A percentile compares a stretch with the other conserved stretches of the same genome.
These are phyloP conservation scores for Ataeniobius toweri DNA, from an alignment of 2,797 vertebrate genomes.

Conservation along the genomic window DNA sequence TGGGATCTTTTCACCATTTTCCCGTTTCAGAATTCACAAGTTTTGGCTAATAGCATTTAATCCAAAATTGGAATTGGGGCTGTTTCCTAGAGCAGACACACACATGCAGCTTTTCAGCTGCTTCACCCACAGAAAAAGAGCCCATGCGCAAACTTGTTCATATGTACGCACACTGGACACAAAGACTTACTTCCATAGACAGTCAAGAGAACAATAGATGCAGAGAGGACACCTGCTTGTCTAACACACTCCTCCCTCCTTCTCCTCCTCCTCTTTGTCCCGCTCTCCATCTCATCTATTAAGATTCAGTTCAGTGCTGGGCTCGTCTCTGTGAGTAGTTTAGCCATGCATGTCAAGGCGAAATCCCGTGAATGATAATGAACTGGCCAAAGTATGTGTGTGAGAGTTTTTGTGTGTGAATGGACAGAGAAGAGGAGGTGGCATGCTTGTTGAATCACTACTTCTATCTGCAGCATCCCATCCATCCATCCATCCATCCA, in stretches of 20 bases:
- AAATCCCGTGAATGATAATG: slow-evolving; percentile 82
- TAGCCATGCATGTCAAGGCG: slow-evolving; percentile 77
- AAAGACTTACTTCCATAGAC: slow-evolving; percentile 5
- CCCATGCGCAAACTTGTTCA: not conserved
- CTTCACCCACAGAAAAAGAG: slow-evolving; percentile 13
- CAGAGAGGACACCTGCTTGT: slow-evolving; percentile 78
- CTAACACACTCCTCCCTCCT: slow-evolving; percentile 28
- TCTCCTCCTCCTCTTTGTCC: slow-evolving; percentile 34
- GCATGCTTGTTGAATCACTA: slow-evolving; percentile 66
- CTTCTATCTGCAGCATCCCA: slow-evolving; percentile 19
- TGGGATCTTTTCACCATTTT: not conserved
- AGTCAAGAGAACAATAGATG: slow-evolving; percentile 51
- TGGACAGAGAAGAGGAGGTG: slow-evolving; percentile 43
- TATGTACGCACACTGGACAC: slow-evolving; percentile 4
- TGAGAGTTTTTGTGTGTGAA: slow-evolving; percentile 41
- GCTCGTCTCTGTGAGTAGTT: slow-evolving; percentile 74
- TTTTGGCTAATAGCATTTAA: not conserved
- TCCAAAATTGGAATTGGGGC: slow-evolving; percentile 11
- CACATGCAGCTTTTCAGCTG: slow-evolving; percentile 11
- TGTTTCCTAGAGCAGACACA: slow-evolving; percentile 2
- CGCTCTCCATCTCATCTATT: slow-evolving; percentile 58
- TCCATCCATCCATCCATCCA: slow-evolving; percentile 26
- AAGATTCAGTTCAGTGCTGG: slow-evolving; percentile 73
- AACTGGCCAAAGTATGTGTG: slow-evolving; percentile 55
- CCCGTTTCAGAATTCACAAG: not conserved